A percentile compares a stretch with the other conserved stretches of the same genome.
Evolutionary conservation across 2,888 invertebrate species (phyloP).

Genomic region (Dione vanillae): DNA sequence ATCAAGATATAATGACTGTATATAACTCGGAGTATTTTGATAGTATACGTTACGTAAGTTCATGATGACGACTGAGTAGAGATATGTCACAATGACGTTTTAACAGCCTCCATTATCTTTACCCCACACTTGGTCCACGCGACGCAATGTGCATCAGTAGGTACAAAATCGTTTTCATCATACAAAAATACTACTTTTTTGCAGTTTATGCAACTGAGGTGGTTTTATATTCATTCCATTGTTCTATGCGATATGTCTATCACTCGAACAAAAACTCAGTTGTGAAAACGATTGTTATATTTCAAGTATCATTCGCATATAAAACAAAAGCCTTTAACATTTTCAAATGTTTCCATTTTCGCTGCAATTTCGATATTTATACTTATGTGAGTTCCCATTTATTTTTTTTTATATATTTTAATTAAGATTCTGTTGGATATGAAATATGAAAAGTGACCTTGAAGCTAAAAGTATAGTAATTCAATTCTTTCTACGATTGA

Average conservation of each 20-base stretch:
- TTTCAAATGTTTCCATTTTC: slow-evolving; percentile 34
- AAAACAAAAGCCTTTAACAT: slow-evolving; percentile 40
- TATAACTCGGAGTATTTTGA: too few relatives aligned
- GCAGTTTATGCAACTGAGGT: slow-evolving; percentile 40
- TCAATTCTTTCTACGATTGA: background rate
- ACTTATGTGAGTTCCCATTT: slow-evolving; percentile 14
- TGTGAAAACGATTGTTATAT: slow-evolving; percentile 45
- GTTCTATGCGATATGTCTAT: slow-evolving; percentile 43
- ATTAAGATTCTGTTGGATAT: background rate
- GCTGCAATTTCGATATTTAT: slow-evolving; percentile 29
- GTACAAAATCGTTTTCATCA: slow-evolving; percentile 45
- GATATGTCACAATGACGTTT: background rate
- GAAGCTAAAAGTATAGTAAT: background rate
- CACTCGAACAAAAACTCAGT: slow-evolving; percentile 38
- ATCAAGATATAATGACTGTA: too few relatives aligned
- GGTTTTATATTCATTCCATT: slow-evolving; percentile 41
- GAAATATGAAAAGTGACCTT: background rate
- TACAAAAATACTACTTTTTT: slow-evolving; percentile 46
- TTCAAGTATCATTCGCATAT: slow-evolving; percentile 38
- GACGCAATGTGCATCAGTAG: slow-evolving; percentile 26
- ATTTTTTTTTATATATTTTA: slow-evolving; percentile 3
- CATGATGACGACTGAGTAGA: too few relatives aligned
- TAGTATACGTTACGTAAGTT: too few relatives aligned
- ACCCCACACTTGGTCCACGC: slow-evolving; percentile 40
- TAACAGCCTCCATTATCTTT: background rate